A percentile compares a stretch with the other conserved stretches of the same genome.
phyloP scores from a whole-genome alignment of 1,140 invertebrate species.

The Philaenus spumarius region DNA sequence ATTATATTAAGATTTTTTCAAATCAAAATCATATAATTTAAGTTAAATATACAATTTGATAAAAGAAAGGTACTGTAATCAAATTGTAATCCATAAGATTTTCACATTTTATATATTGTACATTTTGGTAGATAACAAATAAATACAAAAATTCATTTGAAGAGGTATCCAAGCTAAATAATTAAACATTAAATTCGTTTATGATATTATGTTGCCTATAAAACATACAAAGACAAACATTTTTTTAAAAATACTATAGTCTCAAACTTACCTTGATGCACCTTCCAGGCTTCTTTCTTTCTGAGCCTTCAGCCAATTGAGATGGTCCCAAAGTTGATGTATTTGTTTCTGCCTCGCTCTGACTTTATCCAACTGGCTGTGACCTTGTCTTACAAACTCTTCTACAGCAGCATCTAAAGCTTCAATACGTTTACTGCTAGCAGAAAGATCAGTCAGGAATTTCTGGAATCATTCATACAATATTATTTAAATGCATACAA shows the following conservation, averaged over 20 bases:
- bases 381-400: slow-evolving; percentile 74
- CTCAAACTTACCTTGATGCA: slow-evolving; percentile 58
- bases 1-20: too few relatives aligned
- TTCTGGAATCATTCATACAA: slow-evolving; percentile 51
- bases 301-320: slow-evolving; percentile 82
- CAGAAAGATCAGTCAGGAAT: slow-evolving; percentile 91
- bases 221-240: too few relatives aligned
- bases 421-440: slow-evolving; percentile 83
- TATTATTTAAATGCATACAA: neutral
- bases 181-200: neutral
- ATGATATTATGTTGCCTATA: too few relatives aligned
- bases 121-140: too few relatives aligned
- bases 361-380: slow-evolving; percentile 82
- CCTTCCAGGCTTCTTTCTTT: slow-evolving; percentile 90
- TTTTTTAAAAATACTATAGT: too few relatives aligned
- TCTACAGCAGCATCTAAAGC: slow-evolving; percentile 82
- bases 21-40: too few relatives aligned
- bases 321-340: slow-evolving; percentile 77
- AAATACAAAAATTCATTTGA: too few relatives aligned
- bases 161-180: neutral
- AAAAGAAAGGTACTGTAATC: too few relatives aligned
- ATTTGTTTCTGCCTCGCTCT: slow-evolving; percentile 73
- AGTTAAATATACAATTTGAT: too few relatives aligned
- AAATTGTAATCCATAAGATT: too few relatives aligned
- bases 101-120: too few relatives aligned